These are phyloP conservation scores for Phaenicophaeus curvirostris DNA, from an alignment of 2,797 vertebrate genomes.

Conservation along the genomic window DNA sequence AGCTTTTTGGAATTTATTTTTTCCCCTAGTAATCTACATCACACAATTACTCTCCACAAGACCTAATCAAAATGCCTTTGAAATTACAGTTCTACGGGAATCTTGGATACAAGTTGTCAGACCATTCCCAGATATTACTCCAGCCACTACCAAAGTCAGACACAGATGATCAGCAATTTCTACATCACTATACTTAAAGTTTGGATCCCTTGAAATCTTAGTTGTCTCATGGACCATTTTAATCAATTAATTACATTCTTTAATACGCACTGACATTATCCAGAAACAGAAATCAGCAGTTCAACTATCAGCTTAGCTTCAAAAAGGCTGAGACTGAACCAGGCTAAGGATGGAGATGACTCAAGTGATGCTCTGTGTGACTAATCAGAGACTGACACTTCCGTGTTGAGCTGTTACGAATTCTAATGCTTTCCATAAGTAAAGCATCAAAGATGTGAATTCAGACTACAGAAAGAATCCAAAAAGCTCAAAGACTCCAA, in stretches of 20 bases:
- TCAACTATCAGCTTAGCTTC: neutral
- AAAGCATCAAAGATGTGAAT: neutral
- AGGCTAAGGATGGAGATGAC: neutral
- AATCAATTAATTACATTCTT: neutral
- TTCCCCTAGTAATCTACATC: neutral
- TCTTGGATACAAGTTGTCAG: neutral
- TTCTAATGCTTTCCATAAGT: neutral
- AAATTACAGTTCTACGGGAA: neutral
- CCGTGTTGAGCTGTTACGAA: neutral
- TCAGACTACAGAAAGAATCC: neutral
- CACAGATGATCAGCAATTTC: neutral
- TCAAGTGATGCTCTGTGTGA: neutral
- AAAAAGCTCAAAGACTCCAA: neutral
- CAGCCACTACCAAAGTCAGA: neutral
- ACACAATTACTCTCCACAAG: neutral
- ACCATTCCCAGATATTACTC: neutral
- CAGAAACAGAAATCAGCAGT: neutral
- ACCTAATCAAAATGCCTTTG: slow-evolving; percentile 18
- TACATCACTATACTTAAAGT: neutral
- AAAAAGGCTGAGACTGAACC: neutral
- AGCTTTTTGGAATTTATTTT: neutral
- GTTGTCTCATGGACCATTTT: neutral
- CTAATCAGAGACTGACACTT: neutral
- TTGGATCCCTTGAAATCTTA: neutral
- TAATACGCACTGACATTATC: neutral